phyloP scores from a whole-genome alignment of 1,140 invertebrate species.

The Metaphire vulgaris region DNA sequence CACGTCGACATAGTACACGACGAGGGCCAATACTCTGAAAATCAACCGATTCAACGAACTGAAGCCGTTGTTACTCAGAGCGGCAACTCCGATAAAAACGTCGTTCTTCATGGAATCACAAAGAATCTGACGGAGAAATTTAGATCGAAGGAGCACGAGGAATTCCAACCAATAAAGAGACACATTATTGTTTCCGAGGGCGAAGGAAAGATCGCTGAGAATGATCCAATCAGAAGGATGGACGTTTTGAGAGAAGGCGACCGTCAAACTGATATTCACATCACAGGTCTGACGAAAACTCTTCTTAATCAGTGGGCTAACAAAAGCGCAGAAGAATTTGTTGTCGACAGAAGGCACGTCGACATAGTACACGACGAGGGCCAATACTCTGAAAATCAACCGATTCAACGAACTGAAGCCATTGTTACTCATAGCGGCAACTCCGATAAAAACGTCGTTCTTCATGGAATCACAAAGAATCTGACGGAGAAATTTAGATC shows the following conservation, averaged over 20 bases:
- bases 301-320: neutral
- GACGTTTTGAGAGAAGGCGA: neutral
- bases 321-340: neutral
- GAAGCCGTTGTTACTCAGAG: neutral
- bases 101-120: neutral
- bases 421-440: neutral
- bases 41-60: neutral
- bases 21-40: neutral
- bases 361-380: neutral
- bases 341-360: neutral
- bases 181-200: neutral
- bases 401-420: neutral
- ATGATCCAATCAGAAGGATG: neutral
- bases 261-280: no score
- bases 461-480: neutral
- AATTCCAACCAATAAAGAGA: neutral
- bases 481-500: neutral
- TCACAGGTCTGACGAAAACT: neutral
- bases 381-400: neutral
- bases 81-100: neutral
- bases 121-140: neutral
- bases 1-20: neutral
- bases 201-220: neutral
- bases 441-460: neutral
- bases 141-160: neutral